Percentiles rank a stretch among this genome's conserved stretches.
Conservation (phyloP, 2,797 vertebrate species). For the Eulemur mongoz region DNA sequence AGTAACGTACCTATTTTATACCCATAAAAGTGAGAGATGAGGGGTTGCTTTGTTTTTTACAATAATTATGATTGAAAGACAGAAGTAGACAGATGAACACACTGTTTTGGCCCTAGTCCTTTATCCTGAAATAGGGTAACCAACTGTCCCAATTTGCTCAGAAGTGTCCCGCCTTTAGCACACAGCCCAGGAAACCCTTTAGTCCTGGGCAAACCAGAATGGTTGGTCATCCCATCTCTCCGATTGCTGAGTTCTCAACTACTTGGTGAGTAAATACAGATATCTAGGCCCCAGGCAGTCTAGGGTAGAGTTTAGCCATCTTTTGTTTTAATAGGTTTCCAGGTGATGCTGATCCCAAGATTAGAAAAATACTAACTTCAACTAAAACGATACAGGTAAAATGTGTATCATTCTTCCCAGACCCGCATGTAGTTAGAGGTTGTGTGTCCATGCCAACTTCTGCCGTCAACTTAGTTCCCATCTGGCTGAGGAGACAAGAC, state of each 20-base stretch:
- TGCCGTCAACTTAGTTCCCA: neutral
- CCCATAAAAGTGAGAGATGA: neutral
- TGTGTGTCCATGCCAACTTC: rapidly evolving
- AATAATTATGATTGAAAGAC: neutral
- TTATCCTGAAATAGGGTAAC: neutral
- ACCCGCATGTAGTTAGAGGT: neutral
- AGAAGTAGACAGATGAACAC: neutral
- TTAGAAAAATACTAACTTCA: neutral
- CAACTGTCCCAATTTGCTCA: neutral
- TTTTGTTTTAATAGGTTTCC: neutral
- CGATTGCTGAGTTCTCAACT: neutral
- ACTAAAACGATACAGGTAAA: neutral
- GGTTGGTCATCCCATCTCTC: rapidly evolving
- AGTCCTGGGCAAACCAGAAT: neutral
- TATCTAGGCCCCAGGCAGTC: neutral
- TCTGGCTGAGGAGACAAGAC: neutral
- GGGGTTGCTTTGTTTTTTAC: neutral
- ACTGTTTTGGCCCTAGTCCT: neutral
- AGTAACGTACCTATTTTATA: neutral
- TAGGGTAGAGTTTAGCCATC: neutral
- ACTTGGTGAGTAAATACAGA: neutral
- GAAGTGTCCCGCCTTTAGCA: neutral
- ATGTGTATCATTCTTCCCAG: neutral
- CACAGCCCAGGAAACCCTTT: neutral
- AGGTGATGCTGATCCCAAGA: neutral